These are phyloP conservation scores for Atractosteus spatula DNA, from an alignment of 2,113 vertebrate genomes.

Conservation along the genomic window DNA sequence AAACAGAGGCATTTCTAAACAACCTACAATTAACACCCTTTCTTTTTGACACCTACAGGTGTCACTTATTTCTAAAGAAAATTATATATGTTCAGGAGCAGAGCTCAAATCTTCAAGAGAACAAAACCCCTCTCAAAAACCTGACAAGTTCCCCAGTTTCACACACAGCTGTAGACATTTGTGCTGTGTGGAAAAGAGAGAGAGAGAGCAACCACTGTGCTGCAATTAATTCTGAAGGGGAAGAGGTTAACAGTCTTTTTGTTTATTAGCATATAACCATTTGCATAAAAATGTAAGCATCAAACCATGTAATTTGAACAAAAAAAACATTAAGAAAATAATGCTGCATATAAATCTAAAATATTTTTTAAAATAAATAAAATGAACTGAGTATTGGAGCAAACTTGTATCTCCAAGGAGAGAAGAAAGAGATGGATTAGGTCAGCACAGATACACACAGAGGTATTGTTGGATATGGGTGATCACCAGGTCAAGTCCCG, in stretches of 20 bases:
- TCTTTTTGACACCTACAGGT: slow-evolving; percentile 16
- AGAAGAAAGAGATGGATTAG: too few species aligned
- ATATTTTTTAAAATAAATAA: too few species aligned
- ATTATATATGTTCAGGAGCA: slow-evolving; percentile 2
- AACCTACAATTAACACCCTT: neutral
- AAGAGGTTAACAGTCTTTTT: neutral
- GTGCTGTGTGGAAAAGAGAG: neutral
- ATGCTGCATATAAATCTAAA: too few species aligned
- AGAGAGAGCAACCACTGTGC: neutral
- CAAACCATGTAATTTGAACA: slow-evolving; percentile 22
- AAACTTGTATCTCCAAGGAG: too few species aligned
- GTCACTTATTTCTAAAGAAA: slow-evolving; percentile 6
- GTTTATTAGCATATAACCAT: neutral
- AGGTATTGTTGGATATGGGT: too few species aligned
- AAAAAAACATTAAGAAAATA: too few species aligned
- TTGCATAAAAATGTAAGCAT: neutral
- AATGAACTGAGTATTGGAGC: too few species aligned
- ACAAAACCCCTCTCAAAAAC: neutral
- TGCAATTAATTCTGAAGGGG: neutral
- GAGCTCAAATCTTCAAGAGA: too few species aligned
- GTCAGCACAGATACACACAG: too few species aligned
- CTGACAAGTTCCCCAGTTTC: neutral
- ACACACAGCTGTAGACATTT: neutral
- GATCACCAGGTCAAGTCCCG: too few species aligned
- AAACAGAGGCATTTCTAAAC: too few species aligned